Evolutionary conservation across 1,140 invertebrate genomes (phyloP), one percentile per base, ranked within the genome.

Genomic region (Harlomillsia oculata): DNA sequence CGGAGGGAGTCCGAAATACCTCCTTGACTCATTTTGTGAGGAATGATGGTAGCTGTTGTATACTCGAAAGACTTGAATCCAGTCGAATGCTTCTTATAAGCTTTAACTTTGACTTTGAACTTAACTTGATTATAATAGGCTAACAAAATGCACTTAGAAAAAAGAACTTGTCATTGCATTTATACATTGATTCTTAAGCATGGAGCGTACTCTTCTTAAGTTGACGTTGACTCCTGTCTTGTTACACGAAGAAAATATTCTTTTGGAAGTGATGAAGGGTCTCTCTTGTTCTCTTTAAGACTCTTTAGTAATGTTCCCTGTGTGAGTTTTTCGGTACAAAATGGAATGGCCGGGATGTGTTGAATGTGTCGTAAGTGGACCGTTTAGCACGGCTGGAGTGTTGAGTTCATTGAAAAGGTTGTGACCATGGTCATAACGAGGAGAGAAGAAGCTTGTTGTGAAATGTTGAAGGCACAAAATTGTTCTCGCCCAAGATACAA

Each of bases 361-460:
- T 20, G 49, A 51, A 51, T 39, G 45, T 50, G 45, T 57, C 55
- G 46, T 57, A 57, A 57, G 55, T 57, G 55, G 55, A 57, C 36
- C 46, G 46, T 57, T 57, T 57, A 57, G 55, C 46, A 51, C 30
- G 55, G 18, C 37, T 34, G 46, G 44, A 57, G 55, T 57, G 55
- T 51, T 57, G 55, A 57, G 55, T 57, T 57, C 46, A 57, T 57
- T 57, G 46, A 57, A 57, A 50, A 57, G 46, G 55, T 48, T 39
- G n/a, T n/a, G n/a, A n/a, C n/a, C n/a, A n/a, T n/a, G n/a, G n/a
- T n/a, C n/a, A n/a, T n/a, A n/a, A n/a, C n/a, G n/a, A n/a, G n/a
- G n/a, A n/a, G n/a, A n/a, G n/a, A n/a, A n/a, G n/a, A n/a, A n/a
- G n/a, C n/a, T n/a, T n/a, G n/a, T n/a, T n/a, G n/a, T n/a, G n/a